These are phyloP conservation scores for Tapirus terrestris DNA, from an alignment of 2,113 vertebrate species.

Conservation along the genomic window DNA sequence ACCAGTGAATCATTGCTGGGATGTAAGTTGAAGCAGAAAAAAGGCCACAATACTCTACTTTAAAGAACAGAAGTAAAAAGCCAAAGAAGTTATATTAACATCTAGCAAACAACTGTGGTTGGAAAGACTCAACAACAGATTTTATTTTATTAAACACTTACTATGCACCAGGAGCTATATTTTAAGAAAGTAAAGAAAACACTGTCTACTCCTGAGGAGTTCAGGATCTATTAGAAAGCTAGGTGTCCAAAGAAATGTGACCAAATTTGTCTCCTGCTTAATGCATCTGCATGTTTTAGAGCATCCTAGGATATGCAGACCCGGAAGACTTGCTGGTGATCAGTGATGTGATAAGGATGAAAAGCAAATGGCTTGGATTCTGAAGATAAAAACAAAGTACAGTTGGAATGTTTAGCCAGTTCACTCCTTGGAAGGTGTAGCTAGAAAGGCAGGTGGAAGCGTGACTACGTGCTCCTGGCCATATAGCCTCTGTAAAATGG, in stretches of 20 bases:
- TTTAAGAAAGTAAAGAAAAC: not conserved
- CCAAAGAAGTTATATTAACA: not conserved
- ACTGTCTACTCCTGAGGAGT: not conserved
- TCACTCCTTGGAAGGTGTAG: not conserved
- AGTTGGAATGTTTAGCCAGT: not conserved
- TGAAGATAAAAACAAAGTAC: not conserved
- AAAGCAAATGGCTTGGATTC: not conserved
- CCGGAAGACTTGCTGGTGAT: not conserved
- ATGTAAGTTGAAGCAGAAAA: not conserved
- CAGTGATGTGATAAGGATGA: not conserved
- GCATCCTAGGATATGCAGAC: not conserved
- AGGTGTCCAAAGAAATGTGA: not conserved
- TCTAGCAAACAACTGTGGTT: not conserved
- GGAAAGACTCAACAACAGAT: not conserved
- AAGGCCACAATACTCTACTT: not conserved
- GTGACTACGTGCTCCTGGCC: not conserved
- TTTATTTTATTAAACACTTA: not conserved
- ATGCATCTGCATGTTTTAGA: not conserved
- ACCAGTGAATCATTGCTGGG: not conserved
- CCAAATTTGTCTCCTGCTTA: not conserved
- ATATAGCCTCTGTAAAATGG: not conserved
- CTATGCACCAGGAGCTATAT: not conserved
- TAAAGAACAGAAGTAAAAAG: not conserved
- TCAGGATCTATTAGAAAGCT: not conserved
- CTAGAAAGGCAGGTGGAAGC: not conserved